Percentiles rank a stretch among this genome's conserved stretches.
These are phyloP conservation scores for Danio aesculapii DNA, from an alignment of 2,797 vertebrate species.

Conservation along the genomic window DNA sequence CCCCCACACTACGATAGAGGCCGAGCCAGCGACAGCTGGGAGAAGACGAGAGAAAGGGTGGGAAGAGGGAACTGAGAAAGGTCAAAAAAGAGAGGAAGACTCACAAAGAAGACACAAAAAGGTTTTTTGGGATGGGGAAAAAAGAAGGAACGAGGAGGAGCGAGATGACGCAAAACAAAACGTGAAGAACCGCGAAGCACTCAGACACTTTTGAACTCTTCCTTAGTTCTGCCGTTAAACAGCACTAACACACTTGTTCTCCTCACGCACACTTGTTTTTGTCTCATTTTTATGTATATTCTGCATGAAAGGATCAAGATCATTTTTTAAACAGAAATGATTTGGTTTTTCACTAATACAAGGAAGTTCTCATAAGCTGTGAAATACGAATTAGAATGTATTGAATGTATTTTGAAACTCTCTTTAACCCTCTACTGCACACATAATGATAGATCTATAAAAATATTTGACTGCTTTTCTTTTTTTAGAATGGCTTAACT, in stretches of 20 bases:
- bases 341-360: conserved; percentile 65
- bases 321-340: conserved; percentile 71
- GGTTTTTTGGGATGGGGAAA: conserved; percentile 50
- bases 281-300: conserved; percentile 68
- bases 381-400: conserved; percentile 78
- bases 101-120: conserved; percentile 62
- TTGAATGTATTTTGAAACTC: conserved; percentile 70
- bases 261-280: conserved; percentile 39
- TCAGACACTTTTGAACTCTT: conserved; percentile 47
- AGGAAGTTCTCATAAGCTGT: conserved; percentile 70
- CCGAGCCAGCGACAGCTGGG: conserved; percentile 54
- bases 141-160: conserved; percentile 46
- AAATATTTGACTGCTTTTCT: no score
- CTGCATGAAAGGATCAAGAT: conserved; percentile 74
- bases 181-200: conserved; percentile 46
- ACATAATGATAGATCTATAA: no score
- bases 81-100: conserved; percentile 45
- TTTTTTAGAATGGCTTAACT: no score
- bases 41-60: conserved; percentile 46
- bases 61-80: conserved; percentile 62
- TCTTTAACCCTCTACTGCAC: no score
- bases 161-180: conserved; percentile 42
- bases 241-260: conserved; percentile 23
- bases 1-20: conserved; percentile 65
- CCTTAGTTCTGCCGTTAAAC: conserved; percentile 41